phyloP scores from a whole-genome alignment of 2,113 vertebrate species.

The Lonchura striata region DNA sequence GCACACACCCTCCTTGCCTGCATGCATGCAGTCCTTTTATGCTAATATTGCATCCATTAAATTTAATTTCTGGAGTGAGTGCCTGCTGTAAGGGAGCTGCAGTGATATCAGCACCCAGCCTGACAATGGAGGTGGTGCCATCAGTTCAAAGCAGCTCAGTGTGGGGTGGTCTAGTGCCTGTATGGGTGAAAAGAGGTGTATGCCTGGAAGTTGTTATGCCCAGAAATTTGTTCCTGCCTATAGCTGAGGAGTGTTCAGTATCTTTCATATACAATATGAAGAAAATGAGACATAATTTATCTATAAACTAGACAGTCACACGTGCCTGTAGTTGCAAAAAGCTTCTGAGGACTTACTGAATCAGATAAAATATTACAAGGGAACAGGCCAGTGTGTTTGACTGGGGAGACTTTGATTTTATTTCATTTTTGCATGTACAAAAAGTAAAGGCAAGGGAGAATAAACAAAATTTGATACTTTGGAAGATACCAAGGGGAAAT shows the following conservation, averaged over 20 bases:
- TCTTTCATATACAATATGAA: background rate
- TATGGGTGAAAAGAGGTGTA: background rate
- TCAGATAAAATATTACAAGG: background rate
- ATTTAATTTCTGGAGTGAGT: background rate
- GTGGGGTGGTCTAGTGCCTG: fast-evolving
- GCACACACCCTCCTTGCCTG: background rate
- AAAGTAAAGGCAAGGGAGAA: background rate
- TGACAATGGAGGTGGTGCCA: background rate
- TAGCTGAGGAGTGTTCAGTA: background rate
- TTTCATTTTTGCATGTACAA: background rate
- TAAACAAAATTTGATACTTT: background rate
- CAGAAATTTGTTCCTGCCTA: background rate
- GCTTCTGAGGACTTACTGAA: background rate
- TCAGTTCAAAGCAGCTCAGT: background rate
- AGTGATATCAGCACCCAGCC: background rate
- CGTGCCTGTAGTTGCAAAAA: background rate
- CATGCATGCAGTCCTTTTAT: background rate
- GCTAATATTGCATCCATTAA: background rate
- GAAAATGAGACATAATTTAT: background rate
- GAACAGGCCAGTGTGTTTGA: background rate
- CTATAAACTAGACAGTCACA: background rate
- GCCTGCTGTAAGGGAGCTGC: background rate
- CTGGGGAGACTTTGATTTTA: background rate
- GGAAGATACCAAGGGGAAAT: background rate
- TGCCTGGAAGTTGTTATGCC: background rate